Conservation (phyloP, 2,888 invertebrate species). For the Melanophora roralis region DNA sequence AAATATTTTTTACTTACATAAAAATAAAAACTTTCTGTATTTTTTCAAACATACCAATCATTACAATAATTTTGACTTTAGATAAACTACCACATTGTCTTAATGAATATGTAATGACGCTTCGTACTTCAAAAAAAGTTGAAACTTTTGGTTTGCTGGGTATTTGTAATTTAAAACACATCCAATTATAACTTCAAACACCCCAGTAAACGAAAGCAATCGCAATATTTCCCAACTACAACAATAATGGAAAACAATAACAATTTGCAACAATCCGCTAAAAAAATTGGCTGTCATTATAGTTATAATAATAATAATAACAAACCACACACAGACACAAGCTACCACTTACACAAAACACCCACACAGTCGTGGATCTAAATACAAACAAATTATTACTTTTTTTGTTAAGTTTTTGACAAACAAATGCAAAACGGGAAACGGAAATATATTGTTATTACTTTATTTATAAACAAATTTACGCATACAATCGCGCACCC, state of each 20-base stretch:
- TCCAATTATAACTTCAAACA: constrained; percentile 9
- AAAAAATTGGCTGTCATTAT: constrained; percentile 48
- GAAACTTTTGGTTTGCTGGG: too few relatives aligned
- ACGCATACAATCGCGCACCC: not conserved
- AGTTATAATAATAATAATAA: constrained; percentile 34
- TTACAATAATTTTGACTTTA: too few relatives aligned
- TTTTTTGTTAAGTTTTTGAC: not conserved
- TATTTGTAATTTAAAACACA: constrained; percentile 1
- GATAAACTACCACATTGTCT: too few relatives aligned
- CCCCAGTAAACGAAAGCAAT: not conserved
- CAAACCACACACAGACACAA: not conserved
- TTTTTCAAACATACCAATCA: too few relatives aligned
- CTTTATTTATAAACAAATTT: not conserved
- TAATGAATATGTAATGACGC: too few relatives aligned
- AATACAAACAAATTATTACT: constrained; percentile 21
- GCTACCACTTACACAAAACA: constrained; percentile 18
- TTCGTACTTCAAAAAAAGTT: too few relatives aligned
- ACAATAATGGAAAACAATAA: not conserved
- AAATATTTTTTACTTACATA: too few relatives aligned
- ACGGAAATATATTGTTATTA: constrained; percentile 34
- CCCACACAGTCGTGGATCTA: not conserved
- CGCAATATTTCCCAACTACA: too few relatives aligned
- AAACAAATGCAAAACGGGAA: constrained; percentile 29
- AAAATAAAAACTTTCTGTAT: too few relatives aligned
- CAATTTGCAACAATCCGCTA: constrained; percentile 7